Percentiles rank a stretch among this genome's conserved stretches.
These are phyloP conservation scores for Limnephilus lunatus DNA, from an alignment of 2,888 invertebrate species.

Conservation along the genomic window DNA sequence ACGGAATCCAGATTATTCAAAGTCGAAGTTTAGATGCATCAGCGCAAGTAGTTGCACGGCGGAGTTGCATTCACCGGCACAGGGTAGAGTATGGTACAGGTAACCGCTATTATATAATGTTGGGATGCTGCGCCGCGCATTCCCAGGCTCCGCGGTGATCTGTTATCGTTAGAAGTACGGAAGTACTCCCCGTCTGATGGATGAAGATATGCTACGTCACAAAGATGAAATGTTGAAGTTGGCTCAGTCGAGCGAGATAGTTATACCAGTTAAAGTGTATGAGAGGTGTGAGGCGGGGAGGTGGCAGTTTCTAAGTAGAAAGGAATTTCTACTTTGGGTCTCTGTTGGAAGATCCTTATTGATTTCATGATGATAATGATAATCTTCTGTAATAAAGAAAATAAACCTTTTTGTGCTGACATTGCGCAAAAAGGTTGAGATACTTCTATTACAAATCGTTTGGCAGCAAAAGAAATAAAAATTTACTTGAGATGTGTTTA, in stretches of 20 bases:
- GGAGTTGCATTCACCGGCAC: not conserved
- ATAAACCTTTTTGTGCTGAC: not conserved
- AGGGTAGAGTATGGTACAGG: not conserved
- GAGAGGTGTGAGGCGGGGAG: not conserved
- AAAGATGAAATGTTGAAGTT: not conserved
- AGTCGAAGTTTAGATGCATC: not conserved
- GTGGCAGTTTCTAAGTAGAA: not conserved
- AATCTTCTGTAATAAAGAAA: not conserved
- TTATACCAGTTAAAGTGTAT: not conserved
- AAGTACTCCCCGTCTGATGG: slow-evolving; percentile 26
- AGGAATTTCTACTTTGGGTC: not conserved
- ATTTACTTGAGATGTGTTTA: too few relatives aligned
- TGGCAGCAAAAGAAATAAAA: too few relatives aligned
- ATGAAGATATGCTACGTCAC: slow-evolving; percentile 24
- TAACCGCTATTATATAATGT: not conserved
- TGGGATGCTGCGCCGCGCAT: not conserved
- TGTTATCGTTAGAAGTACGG: slow-evolving; percentile 46
- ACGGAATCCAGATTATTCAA: not conserved
- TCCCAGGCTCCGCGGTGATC: slow-evolving; percentile 39
- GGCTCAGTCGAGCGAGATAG: not conserved
- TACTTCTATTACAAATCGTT: not conserved
- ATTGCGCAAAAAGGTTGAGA: too few relatives aligned
- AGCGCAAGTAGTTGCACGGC: not conserved
- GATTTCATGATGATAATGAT: not conserved
- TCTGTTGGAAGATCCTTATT: not conserved